Evolutionary conservation across 2,888 invertebrate genomes (phyloP).

Genomic region (Drosophila bunnanda): DNA sequence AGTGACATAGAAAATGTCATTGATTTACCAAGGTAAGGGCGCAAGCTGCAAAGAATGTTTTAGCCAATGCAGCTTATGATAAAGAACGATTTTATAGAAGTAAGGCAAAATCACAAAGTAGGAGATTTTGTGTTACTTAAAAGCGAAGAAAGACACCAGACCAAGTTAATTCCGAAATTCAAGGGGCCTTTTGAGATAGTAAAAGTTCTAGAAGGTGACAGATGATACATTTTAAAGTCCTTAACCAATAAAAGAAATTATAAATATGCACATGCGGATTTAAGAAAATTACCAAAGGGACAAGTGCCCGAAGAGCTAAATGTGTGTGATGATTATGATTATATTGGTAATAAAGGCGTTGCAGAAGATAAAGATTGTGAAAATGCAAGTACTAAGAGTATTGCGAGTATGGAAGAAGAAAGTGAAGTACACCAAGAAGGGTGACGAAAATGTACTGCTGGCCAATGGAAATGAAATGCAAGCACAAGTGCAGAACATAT

Average conservation of each 20-base stretch:
- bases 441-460: background rate
- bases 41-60: slow-evolving; percentile 27
- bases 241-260: background rate
- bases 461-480: background rate
- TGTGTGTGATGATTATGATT: background rate
- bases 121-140: too few relatives aligned
- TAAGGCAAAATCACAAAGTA: too few relatives aligned
- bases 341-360: background rate
- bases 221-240: background rate
- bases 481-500: background rate
- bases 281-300: too few relatives aligned
- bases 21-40: slow-evolving; percentile 22
- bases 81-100: too few relatives aligned
- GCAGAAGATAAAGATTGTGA: background rate
- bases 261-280: too few relatives aligned
- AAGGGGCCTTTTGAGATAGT: background rate
- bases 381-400: background rate
- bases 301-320: too few relatives aligned
- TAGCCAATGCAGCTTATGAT: slow-evolving; percentile 24
- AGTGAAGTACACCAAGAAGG: background rate
- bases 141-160: too few relatives aligned
- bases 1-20: slow-evolving; percentile 23
- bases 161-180: background rate
- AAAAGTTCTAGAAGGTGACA: background rate
- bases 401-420: background rate